Base-by-base conservation (phyloP, 1,140 invertebrate species). In the Lasioglossum albipes region DNA sequence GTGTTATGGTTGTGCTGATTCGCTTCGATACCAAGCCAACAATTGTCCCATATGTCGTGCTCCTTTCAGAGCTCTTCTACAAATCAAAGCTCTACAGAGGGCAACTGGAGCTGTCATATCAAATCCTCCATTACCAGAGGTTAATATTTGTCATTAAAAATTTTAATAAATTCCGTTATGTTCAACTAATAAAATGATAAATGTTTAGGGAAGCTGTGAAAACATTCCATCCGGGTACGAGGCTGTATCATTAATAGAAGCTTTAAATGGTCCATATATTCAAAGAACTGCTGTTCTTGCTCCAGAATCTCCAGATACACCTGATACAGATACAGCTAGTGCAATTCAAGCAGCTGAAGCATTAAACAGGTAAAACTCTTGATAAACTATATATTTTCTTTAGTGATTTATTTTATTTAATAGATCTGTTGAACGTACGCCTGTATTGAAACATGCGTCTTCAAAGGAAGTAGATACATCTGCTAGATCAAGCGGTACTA, bases 1-100 rank as follows among this genome's bases (percentile, higher is more conserved):
- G 73, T 99, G 99, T 91, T 98, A 99, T 93, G 96, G 96, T 0
- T 99, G 99, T 94, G 99, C 98, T 0, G 98, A 99, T 93, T 99
- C 98, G 0, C 94, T 99, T 68, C 94, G 98, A 75, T 99, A 99
- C 92, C 98, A 99, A 94, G 98, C 98, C 10, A 99, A 98, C 91
- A 99, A 99, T 93, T 99, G 99, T 91, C 99, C 99, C 5, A 99
- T 99, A 84, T 99, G 99, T 90, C 95, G 99, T 81, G 97, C 98
- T 16, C 99, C 99, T 7, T 99, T 99, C 91, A 94, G 99, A 84
- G 99, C 99, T 2, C 94, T 99, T 41, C 94, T 99, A 31, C 99
- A 99, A 94, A 98, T 99, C 69, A 95, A 98, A 85, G 98, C 99
- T 41, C 95, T 99, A 80, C 97, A 98, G 91, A 98, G 98, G 91